Percentiles rank a stretch among this genome's conserved stretches.
phyloP scores from a whole-genome alignment of 2,888 invertebrate species.

The Rosalia funebris region DNA sequence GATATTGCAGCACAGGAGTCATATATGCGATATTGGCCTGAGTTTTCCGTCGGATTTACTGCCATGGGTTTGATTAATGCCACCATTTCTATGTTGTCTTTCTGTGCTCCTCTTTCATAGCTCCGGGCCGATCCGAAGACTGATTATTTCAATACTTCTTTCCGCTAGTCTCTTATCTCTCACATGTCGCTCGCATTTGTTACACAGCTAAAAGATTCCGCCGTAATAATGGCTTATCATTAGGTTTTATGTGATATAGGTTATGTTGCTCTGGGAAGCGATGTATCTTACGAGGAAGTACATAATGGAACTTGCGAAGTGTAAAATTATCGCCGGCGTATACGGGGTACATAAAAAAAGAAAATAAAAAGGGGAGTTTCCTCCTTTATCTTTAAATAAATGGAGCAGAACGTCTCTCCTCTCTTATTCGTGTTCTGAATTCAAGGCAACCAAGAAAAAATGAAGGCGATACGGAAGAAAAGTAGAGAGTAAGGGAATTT shows the following conservation, averaged over 20 bases:
- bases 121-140: constrained; percentile 23
- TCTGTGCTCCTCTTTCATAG: constrained; percentile 2
- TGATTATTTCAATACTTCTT: constrained; percentile 41
- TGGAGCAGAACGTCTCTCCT: not conserved
- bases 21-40: constrained; percentile 34
- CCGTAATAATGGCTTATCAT: constrained; percentile 29
- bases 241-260: constrained; percentile 29
- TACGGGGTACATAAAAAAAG: not conserved
- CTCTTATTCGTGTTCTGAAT: no score
- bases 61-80: constrained; percentile 32
- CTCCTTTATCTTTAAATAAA: not conserved
- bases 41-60: constrained; percentile 25
- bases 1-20: constrained; percentile 31
- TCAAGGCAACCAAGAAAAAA: no score
- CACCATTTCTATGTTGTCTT: constrained; percentile 21
- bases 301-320: constrained; percentile 8
- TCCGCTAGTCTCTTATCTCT: constrained; percentile 33
- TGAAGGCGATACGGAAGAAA: no score
- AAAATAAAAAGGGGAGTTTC: not conserved
- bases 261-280: constrained; percentile 15
- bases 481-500: no score
- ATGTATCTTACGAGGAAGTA: constrained; percentile 27
- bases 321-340: not conserved
- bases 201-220: constrained; percentile 25
- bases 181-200: constrained; percentile 33